phyloP scores from a whole-genome alignment of 2,888 invertebrate species.

The Lamproptera curius region DNA sequence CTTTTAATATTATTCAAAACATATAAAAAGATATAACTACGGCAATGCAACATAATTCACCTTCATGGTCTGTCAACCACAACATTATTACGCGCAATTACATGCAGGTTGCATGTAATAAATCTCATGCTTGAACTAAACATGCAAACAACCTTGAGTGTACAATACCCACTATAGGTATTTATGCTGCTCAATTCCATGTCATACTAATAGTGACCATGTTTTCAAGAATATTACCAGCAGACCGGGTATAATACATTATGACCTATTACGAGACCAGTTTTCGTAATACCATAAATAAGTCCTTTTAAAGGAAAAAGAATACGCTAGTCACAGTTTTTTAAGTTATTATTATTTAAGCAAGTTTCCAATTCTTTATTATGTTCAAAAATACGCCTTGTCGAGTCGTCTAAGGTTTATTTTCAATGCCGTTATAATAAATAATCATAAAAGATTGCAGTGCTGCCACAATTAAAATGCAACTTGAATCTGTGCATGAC shows the following conservation, averaged over 20 bases:
- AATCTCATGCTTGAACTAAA: constrained; percentile 4
- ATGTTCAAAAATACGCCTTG: too few relatives aligned
- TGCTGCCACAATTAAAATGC: too few relatives aligned
- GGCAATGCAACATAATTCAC: constrained; percentile 1
- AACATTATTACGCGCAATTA: constrained; percentile 1
- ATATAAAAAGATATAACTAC: too few relatives aligned
- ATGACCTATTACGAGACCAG: neutral
- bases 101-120: constrained; percentile 1
- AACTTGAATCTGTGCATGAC: too few relatives aligned
- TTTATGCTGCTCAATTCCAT: neutral
- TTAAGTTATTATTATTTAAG: too few relatives aligned
- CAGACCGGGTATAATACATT: too few relatives aligned
- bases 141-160: constrained; percentile 7
- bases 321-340: neutral
- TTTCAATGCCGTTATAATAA: too few relatives aligned
- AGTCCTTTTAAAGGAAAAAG: neutral
- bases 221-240: too few relatives aligned
- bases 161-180: neutral
- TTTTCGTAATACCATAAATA: neutral
- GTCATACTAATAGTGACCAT: neutral
- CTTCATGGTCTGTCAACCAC: constrained; percentile 11
- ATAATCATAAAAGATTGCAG: too few relatives aligned
- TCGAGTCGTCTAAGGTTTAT: too few relatives aligned
- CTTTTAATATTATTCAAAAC: too few relatives aligned
- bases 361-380: too few relatives aligned